Base-by-base conservation (phyloP, 2,888 invertebrate species). In the Brenthis hecate region DNA sequence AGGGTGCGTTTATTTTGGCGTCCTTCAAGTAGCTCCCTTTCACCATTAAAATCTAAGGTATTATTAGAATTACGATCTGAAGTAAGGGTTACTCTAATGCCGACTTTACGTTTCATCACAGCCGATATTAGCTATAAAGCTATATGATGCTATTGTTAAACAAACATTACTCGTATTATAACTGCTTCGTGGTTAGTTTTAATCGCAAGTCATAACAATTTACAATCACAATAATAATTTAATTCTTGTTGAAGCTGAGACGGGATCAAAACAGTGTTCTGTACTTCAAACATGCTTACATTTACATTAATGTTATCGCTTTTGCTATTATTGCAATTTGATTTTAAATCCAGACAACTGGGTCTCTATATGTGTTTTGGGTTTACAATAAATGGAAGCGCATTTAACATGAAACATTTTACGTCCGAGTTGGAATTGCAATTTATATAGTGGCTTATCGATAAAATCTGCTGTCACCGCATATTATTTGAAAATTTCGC, bases 221-320 rank as follows among this genome's bases (percentile, higher is more conserved):
- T 87, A 91, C 86, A 86, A 84, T 84, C 80, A 87, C 85, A 88
- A 91, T 90, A 91, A 88, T 90, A 89, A 91, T 91, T 91, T 88
- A 84, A 87, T 81, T 87, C 83, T 78, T 81, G 85, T 84, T 84
- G 80, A 79, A 77, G 77, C 76, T 77, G 78, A 82, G 79, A 70
- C 69, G 71, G 77, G 85, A 85, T 85, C 86, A 85, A 83, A 87
- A 88, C 84, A 84, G 74, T 81, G 81, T 82, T 84, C 84, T 77
- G 77, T 74, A 77, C 75, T 76, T 76, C 73, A 73, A 78, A 79
- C 78, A 81, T 79, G 81, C 84, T 82, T 78, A 82, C 79, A 78
- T 86, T 85, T 76, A 80, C 79, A 75, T 83, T 81, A 81, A 83
- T 80, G 80, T 77, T 73, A 75, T 68, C 70, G 72, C 72, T 43